These are phyloP conservation scores for Lutjanus argentimaculatus DNA, from an alignment of 2,797 vertebrate species.

Conservation along the genomic window DNA sequence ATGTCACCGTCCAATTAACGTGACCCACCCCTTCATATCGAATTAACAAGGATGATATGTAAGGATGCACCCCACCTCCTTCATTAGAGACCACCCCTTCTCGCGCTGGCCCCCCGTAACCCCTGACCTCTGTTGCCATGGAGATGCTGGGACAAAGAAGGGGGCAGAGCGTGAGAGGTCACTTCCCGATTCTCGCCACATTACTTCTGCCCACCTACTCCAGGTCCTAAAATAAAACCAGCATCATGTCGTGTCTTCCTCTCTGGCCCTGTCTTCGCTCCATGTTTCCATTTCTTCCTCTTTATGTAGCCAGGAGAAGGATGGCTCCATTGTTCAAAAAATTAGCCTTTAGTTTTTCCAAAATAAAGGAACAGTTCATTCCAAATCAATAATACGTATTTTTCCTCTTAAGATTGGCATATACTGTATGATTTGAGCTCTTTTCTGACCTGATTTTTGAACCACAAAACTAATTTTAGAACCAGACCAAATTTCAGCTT, in stretches of 20 bases:
- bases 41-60: slow-evolving; percentile 54
- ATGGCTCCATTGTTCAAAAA: background rate
- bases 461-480: no score
- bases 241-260: background rate
- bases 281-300: background rate
- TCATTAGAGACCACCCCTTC: slow-evolving; percentile 38
- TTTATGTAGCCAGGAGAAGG: background rate
- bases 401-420: no score
- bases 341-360: background rate
- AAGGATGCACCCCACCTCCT: slow-evolving; percentile 29
- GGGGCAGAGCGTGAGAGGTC: slow-evolving; percentile 51
- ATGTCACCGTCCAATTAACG: slow-evolving; percentile 61
- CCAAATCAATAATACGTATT: no score
- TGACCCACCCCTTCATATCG: slow-evolving; percentile 60
- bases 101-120: slow-evolving; percentile 43
- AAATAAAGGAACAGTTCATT: no score
- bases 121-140: slow-evolving; percentile 68
- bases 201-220: slow-evolving; percentile 54
- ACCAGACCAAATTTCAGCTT: no score
- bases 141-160: slow-evolving; percentile 40
- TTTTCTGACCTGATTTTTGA: no score
- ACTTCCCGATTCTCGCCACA: slow-evolving; percentile 29
- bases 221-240: slow-evolving; percentile 45
- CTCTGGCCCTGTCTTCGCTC: background rate
- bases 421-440: no score